Conservation (phyloP, 2,797 vertebrate species). For the Taeniopygia guttata region DNA sequence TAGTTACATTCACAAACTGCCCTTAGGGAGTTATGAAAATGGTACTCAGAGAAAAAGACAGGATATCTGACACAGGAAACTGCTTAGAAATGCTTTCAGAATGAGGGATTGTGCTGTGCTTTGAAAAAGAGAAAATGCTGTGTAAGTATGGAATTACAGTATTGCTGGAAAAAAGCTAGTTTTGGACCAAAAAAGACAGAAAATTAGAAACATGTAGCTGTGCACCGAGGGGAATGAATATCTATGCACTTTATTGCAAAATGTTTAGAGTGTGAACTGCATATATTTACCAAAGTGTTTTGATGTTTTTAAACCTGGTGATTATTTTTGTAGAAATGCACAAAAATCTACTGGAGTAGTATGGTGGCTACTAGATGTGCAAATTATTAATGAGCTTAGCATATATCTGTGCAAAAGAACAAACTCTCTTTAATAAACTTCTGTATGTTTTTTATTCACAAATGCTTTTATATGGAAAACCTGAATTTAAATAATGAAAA, state of each 20-base stretch:
- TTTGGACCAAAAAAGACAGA: background rate
- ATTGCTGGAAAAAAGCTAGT: background rate
- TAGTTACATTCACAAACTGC: constrained; percentile 37
- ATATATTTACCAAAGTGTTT: background rate
- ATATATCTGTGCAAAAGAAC: background rate
- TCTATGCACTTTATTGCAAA: background rate
- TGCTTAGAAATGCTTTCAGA: constrained; percentile 49
- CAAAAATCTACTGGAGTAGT: background rate
- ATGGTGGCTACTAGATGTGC: background rate
- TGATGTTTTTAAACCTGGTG: background rate
- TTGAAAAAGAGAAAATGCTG: constrained; percentile 33
- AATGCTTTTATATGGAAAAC: background rate
- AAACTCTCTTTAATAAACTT: background rate
- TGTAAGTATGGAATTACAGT: background rate
- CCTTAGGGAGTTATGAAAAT: constrained; percentile 62
- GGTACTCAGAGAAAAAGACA: constrained; percentile 30
- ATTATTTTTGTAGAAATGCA: background rate
- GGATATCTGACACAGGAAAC: constrained; percentile 63
- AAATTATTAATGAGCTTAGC: background rate
- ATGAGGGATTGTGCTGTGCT: constrained; percentile 17
- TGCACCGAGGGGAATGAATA: background rate
- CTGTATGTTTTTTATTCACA: background rate
- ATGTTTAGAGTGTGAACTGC: background rate
- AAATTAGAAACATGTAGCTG: background rate
- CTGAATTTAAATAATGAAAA: background rate